Evolutionary conservation across 1,140 invertebrate genomes (phyloP).

Genomic region (Philopotamus ludificatus): DNA sequence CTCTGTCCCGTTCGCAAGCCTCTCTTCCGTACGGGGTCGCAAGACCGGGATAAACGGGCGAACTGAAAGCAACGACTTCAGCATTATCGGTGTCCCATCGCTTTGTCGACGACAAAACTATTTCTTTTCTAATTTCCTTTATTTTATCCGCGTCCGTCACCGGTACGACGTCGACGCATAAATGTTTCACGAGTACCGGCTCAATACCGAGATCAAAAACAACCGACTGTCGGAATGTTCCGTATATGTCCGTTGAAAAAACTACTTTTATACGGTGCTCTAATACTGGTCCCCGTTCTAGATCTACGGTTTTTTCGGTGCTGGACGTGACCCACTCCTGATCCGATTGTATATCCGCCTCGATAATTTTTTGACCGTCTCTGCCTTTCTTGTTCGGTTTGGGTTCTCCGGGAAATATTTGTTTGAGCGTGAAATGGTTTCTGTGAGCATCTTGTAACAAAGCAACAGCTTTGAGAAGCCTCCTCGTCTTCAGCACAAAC

Average conservation of each 20-base stretch:
- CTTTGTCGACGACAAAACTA: constrained; percentile 59
- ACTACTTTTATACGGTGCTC: constrained; percentile 65
- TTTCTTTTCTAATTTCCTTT: constrained; percentile 64
- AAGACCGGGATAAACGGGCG: constrained; percentile 57
- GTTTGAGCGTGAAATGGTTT: constrained; percentile 68
- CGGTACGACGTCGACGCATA: constrained; percentile 77
- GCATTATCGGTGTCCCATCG: constrained; percentile 63
- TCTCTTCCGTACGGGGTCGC: constrained; percentile 50
- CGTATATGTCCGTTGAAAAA: constrained; percentile 74
- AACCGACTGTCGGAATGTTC: constrained; percentile 77
- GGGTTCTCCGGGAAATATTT: constrained; percentile 48
- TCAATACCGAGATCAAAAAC: constrained; percentile 76
- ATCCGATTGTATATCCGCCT: constrained; percentile 52
- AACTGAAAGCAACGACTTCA: constrained; percentile 62
- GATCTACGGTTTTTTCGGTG: constrained; percentile 36
- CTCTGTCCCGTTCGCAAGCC: constrained; percentile 58
- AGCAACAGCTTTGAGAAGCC: constrained; percentile 62
- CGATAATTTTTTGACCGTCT: constrained; percentile 39
- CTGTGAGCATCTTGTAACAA: constrained; percentile 71
- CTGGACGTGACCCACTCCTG: constrained; percentile 59
- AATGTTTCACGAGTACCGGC: constrained; percentile 68
- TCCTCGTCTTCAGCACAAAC: constrained; percentile 60
- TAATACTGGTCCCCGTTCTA: constrained; percentile 46
- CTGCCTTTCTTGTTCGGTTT: constrained; percentile 41
- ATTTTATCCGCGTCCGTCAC: constrained; percentile 68